Evolutionary conservation across 2,797 vertebrate species (phyloP).

Genomic region (Odontamblyopus rebecca): DNA sequence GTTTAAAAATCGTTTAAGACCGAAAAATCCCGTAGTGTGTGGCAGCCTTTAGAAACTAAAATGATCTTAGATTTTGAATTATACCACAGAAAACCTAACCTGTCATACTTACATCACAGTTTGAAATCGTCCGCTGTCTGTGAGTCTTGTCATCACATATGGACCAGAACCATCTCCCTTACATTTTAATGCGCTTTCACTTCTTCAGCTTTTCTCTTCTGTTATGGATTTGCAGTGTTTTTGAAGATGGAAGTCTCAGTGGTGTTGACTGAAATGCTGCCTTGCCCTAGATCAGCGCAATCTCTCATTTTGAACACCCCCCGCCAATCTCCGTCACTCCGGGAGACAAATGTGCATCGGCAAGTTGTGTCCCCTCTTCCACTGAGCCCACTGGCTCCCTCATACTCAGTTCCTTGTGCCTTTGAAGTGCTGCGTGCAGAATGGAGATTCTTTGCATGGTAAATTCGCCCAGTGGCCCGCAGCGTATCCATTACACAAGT

Average conservation of each 20-base stretch:
- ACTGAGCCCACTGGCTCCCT: slow-evolving; percentile 76
- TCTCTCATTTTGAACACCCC: slow-evolving; percentile 76
- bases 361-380: slow-evolving; percentile 67
- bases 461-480: slow-evolving; percentile 78
- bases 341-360: slow-evolving; percentile 76
- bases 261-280: slow-evolving; percentile 68
- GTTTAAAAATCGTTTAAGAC: no score
- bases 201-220: slow-evolving; percentile 53
- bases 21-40: no score
- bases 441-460: slow-evolving; percentile 83
- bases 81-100: neutral
- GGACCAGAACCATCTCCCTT: slow-evolving; percentile 39
- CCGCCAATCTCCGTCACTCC: slow-evolving; percentile 77
- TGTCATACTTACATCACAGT: neutral
- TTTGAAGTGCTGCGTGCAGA: slow-evolving; percentile 84
- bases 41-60: neutral
- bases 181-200: slow-evolving; percentile 38
- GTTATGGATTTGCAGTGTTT: slow-evolving; percentile 63
- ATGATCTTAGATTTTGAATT: no score
- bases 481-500: slow-evolving; percentile 85
- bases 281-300: slow-evolving; percentile 78
- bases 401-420: slow-evolving; percentile 71
- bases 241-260: slow-evolving; percentile 67
- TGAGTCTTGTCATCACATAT: slow-evolving; percentile 19
- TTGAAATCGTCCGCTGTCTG: neutral